These are phyloP conservation scores for Agrilus cyanescens DNA, from an alignment of 2,888 invertebrate genomes.

Conservation along the genomic window DNA sequence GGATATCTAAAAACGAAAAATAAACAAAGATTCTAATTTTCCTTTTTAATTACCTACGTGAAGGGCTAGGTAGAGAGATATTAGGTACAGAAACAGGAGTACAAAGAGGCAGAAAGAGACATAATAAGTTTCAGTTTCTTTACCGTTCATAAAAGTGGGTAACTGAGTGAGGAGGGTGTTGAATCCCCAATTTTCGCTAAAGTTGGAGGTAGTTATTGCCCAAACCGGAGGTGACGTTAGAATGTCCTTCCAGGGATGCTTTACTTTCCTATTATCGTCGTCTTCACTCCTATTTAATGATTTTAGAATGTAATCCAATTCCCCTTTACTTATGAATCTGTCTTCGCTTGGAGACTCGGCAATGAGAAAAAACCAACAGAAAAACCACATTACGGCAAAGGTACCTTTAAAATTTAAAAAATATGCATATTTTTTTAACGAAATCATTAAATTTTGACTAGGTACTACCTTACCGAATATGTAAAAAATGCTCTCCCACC, in stretches of 20 bases:
- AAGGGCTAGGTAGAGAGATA: no score
- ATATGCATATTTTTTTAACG: background rate
- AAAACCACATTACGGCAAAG: conserved; percentile 59
- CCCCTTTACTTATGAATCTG: conserved; percentile 55
- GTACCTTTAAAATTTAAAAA: conserved; percentile 36
- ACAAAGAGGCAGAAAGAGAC: no score
- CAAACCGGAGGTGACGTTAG: conserved; percentile 61
- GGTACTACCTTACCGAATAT: conserved; percentile 47
- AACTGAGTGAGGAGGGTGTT: conserved; percentile 54
- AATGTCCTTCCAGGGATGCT: conserved; percentile 62
- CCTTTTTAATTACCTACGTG: no score
- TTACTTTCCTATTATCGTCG: conserved; percentile 36
- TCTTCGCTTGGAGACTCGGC: conserved; percentile 66
- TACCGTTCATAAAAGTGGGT: conserved; percentile 73
- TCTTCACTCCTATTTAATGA: conserved; percentile 39
- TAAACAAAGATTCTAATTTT: no score
- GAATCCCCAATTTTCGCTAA: conserved; percentile 84
- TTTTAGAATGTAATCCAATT: conserved; percentile 59
- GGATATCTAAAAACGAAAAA: background rate
- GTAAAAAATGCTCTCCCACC: conserved; percentile 76
- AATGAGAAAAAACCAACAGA: conserved; percentile 56
- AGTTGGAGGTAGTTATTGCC: conserved; percentile 67
- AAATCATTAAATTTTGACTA: background rate
- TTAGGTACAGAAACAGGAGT: no score
- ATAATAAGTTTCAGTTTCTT: no score